Conservation (phyloP, 1,140 invertebrate species). For the Leptonema lineaticorne region DNA sequence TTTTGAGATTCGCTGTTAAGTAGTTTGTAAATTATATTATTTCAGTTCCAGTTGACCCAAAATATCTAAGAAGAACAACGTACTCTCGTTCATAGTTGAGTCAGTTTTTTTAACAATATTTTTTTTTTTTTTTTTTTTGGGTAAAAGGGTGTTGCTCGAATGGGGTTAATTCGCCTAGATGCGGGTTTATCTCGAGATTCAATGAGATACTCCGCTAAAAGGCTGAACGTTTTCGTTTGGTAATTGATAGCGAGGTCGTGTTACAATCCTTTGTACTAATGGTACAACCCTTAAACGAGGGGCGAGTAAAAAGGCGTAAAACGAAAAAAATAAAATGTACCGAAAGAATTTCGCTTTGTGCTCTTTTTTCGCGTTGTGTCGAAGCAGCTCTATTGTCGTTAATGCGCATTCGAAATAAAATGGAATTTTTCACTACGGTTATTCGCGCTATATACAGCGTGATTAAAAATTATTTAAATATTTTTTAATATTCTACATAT, state of each 20-base stretch:
- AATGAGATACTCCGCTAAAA: conserved; percentile 34
- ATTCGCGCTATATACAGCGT: neutral
- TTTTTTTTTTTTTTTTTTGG: neutral
- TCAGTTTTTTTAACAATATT: no score
- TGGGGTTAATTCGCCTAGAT: conserved; percentile 25
- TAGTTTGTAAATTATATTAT: no score
- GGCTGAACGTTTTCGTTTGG: conserved; percentile 18
- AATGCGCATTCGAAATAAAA: conserved; percentile 3
- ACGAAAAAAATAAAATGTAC: neutral
- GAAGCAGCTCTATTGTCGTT: conserved; percentile 7
- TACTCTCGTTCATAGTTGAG: neutral
- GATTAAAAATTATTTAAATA: neutral
- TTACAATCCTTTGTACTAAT: conserved; percentile 29
- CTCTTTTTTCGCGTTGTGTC: neutral
- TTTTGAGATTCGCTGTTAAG: no score
- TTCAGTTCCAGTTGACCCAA: neutral
- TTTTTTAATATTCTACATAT: no score
- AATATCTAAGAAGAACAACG: neutral
- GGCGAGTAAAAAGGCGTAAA: neutral
- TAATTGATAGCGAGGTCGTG: conserved; percentile 35
- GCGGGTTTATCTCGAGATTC: conserved; percentile 31
- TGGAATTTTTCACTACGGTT: neutral
- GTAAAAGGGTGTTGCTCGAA: neutral
- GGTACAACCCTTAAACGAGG: neutral
- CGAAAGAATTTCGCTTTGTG: conserved; percentile 5